A percentile compares a stretch with the other conserved stretches of the same genome.
Conservation (phyloP, 2,797 vertebrate species). For the Leptoclinus maculatus region DNA sequence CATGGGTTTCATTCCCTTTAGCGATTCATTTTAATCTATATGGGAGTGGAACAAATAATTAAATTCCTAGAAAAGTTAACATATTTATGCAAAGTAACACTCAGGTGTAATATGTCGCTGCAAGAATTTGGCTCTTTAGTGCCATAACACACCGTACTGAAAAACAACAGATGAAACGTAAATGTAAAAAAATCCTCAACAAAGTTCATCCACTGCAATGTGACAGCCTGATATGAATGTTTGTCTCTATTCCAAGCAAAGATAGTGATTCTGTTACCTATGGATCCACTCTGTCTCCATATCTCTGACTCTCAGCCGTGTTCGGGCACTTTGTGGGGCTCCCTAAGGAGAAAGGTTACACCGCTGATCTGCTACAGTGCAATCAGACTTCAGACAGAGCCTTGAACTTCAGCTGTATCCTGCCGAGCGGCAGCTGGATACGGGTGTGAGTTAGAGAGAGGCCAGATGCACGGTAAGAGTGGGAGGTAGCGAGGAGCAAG, state of each 20-base stretch:
- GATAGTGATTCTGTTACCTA: slow-evolving; percentile 36
- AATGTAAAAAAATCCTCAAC: slow-evolving; percentile 38
- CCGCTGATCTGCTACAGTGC: slow-evolving; percentile 51
- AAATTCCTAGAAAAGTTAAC: slow-evolving; percentile 44
- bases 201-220: slow-evolving; percentile 33
- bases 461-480: slow-evolving; percentile 39
- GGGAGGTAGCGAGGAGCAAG: slow-evolving; percentile 57
- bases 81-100: slow-evolving; percentile 44
- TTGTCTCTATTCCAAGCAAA: slow-evolving; percentile 34
- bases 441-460: slow-evolving; percentile 39
- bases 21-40: slow-evolving; percentile 52
- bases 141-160: slow-evolving; percentile 10
- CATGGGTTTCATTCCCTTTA: slow-evolving; percentile 56
- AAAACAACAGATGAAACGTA: slow-evolving; percentile 31
- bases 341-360: slow-evolving; percentile 62
- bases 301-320: slow-evolving; percentile 49
- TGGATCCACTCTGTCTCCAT: slow-evolving; percentile 55
- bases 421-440: slow-evolving; percentile 59
- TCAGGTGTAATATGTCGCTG: slow-evolving; percentile 14
- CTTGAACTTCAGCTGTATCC: slow-evolving; percentile 52
- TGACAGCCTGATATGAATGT: slow-evolving; percentile 21
- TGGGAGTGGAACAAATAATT: slow-evolving; percentile 35
- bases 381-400: slow-evolving; percentile 59
- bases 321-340: slow-evolving; percentile 31
- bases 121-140: slow-evolving; percentile 13